Percentiles rank a stretch among this genome's conserved stretches.
phyloP scores from a whole-genome alignment of 2,113 vertebrate species.

The Eublepharis macularius region DNA sequence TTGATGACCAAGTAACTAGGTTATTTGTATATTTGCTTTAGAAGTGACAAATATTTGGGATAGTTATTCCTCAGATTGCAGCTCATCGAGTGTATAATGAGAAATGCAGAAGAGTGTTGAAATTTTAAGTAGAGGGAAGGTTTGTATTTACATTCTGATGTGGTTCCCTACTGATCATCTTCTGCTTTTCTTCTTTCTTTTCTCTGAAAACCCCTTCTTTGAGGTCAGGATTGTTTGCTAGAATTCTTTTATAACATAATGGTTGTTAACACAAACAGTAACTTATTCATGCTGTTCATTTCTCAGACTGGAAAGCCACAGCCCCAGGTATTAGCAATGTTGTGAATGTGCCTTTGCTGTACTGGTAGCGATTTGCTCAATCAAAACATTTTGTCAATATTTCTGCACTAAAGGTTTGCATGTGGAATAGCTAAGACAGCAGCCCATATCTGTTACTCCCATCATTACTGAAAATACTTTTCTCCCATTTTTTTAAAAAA shows the following conservation, averaged over 20 bases:
- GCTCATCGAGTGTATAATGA: no score
- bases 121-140: background rate
- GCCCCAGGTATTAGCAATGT: background rate
- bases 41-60: no score
- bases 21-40: no score
- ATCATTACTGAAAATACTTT: background rate
- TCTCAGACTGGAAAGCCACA: background rate
- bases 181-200: background rate
- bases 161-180: background rate
- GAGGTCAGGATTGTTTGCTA: background rate
- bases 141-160: background rate
- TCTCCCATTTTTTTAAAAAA: constrained; percentile 32
- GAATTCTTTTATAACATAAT: background rate
- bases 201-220: background rate
- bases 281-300: background rate
- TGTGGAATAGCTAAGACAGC: background rate
- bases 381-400: background rate
- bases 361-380: background rate
- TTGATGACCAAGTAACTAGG: no score
- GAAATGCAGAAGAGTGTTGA: background rate
- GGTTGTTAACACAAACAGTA: background rate
- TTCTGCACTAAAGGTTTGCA: background rate
- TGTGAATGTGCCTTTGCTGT: background rate
- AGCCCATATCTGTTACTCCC: constrained; percentile 24
- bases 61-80: no score